A percentile compares a stretch with the other conserved stretches of the same genome.
Conservation (phyloP, 1,140 invertebrate genomes). For the Procambarus virginalis region DNA sequence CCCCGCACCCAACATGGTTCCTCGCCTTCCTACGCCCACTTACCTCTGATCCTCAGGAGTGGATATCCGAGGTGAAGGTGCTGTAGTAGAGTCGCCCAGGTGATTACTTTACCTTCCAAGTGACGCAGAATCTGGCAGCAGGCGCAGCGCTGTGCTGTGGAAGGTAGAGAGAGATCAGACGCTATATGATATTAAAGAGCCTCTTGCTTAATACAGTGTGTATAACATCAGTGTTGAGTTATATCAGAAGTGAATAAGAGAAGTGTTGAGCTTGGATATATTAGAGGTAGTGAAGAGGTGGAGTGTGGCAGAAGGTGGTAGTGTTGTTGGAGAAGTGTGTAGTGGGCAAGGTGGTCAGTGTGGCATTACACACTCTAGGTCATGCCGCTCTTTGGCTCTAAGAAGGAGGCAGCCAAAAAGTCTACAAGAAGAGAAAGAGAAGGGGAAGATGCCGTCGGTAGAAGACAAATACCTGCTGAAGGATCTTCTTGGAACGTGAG, state of each 20-base stretch:
- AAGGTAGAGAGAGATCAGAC: not conserved
- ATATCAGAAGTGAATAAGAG: not conserved
- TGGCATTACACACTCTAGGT: conserved; percentile 29
- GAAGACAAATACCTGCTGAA: conserved; percentile 93
- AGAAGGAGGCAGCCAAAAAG: conserved; percentile 88
- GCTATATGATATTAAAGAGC: not conserved
- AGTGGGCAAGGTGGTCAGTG: conserved; percentile 6
- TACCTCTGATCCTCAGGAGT: conserved; percentile 27
- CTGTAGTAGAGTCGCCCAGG: not conserved
- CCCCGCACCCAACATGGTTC: conserved; percentile 21
- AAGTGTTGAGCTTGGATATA: not conserved
- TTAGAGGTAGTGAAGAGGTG: too few relatives aligned
- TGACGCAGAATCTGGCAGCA: conserved; percentile 1
- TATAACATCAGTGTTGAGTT: not conserved
- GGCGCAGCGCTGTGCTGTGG: conserved; percentile 5
- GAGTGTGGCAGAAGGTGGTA: not conserved
- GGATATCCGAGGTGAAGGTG: conserved; percentile 17
- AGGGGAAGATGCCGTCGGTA: conserved; percentile 83
- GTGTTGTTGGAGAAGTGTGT: not conserved
- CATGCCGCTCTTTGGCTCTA: conserved; percentile 93
- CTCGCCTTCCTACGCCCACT: conserved; percentile 15
- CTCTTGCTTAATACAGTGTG: not conserved
- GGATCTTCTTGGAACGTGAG: conserved; percentile 91
- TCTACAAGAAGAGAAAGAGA: conserved; percentile 81
- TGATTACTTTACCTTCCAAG: not conserved